Percentiles rank a stretch among this genome's conserved stretches.
Evolutionary conservation across 2,797 vertebrate species (phyloP).

Genomic region (Spheniscus humboldti): DNA sequence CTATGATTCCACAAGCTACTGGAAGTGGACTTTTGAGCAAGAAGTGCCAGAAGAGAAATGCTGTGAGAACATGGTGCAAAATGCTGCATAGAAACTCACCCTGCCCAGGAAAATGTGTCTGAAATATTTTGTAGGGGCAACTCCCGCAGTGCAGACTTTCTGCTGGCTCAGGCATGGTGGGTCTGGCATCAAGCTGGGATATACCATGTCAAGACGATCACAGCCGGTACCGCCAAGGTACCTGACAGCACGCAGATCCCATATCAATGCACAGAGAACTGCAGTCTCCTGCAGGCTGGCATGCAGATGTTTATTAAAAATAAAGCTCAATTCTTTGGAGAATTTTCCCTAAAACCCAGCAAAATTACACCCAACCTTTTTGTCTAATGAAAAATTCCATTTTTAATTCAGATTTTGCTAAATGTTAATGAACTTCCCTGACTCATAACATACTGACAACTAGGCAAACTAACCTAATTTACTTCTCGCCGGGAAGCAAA

Average conservation of each 20-base stretch:
- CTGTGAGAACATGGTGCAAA: background rate
- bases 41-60: background rate
- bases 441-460: background rate
- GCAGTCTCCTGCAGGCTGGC: background rate
- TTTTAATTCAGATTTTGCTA: background rate
- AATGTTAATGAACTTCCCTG: background rate
- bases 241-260: background rate
- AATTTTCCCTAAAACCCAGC: background rate
- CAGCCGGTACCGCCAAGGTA: background rate
- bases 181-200: background rate
- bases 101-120: background rate
- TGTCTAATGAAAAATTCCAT: background rate
- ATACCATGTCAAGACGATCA: accelerated
- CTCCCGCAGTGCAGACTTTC: background rate
- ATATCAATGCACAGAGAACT: background rate
- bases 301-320: background rate
- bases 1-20: background rate
- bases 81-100: background rate
- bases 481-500: background rate
- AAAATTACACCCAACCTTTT: background rate
- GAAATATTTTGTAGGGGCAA: background rate
- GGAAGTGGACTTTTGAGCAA: background rate
- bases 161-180: background rate
- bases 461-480: background rate
- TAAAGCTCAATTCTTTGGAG: background rate